Percentiles rank a stretch among this genome's conserved stretches.
These are phyloP conservation scores for Encarsia formosa DNA, from an alignment of 2,888 invertebrate genomes.

Conservation along the genomic window DNA sequence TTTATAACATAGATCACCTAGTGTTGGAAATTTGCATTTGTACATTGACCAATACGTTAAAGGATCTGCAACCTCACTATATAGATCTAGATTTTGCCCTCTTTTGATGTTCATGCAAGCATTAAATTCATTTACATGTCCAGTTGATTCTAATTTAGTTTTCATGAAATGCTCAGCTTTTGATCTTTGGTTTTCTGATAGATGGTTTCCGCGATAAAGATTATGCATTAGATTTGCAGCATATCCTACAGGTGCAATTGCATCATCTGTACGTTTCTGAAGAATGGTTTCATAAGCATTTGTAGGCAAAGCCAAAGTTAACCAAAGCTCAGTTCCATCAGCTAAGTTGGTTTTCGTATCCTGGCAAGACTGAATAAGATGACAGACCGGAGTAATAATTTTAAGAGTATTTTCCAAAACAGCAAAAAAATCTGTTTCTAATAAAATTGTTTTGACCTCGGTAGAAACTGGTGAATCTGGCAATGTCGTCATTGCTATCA, in stretches of 20 bases:
- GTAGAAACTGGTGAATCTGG: background rate
- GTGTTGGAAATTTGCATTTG: too few relatives aligned
- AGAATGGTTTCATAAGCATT: background rate
- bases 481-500: background rate
- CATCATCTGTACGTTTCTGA: background rate
- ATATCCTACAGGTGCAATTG: background rate
- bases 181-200: background rate
- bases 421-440: background rate
- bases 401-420: background rate
- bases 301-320: background rate
- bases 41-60: too few relatives aligned
- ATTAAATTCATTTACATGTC: too few relatives aligned
- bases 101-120: too few relatives aligned
- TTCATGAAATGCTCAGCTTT: too few relatives aligned
- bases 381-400: background rate
- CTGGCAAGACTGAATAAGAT: background rate
- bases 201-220: background rate
- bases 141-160: too few relatives aligned
- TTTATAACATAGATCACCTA: too few relatives aligned
- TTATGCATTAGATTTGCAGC: background rate
- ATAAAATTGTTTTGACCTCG: background rate
- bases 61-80: too few relatives aligned
- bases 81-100: too few relatives aligned
- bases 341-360: background rate
- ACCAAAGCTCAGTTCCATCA: background rate